Percentiles rank a stretch among this genome's conserved stretches.
Conservation (phyloP, 2,888 invertebrate genomes). For the Heliconius hortense region DNA sequence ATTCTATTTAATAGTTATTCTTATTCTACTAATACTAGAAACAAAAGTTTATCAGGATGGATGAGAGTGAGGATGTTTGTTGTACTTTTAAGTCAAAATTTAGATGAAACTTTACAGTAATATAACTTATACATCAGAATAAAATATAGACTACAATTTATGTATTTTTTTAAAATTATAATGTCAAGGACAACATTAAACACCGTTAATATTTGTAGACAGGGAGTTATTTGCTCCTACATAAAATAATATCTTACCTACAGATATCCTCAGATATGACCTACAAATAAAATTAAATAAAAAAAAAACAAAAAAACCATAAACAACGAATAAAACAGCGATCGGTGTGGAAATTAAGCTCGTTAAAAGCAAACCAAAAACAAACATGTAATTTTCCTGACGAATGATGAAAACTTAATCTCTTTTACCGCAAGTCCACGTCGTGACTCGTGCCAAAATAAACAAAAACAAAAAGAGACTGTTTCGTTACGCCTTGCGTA, state of each 20-base stretch:
- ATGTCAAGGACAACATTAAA: too few relatives aligned
- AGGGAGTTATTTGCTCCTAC: background rate
- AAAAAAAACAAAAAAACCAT: background rate
- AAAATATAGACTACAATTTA: too few relatives aligned
- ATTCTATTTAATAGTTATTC: background rate
- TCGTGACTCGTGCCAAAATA: slow-evolving; percentile 52
- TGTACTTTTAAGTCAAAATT: too few relatives aligned
- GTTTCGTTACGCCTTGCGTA: slow-evolving; percentile 50
- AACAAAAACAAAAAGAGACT: slow-evolving; percentile 52
- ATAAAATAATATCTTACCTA: background rate
- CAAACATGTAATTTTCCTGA: slow-evolving; percentile 37
- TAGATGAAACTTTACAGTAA: too few relatives aligned
- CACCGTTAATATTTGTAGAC: too few relatives aligned
- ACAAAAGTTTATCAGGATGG: too few relatives aligned
- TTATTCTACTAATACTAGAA: too few relatives aligned
- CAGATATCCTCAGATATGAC: too few relatives aligned
- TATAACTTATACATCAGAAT: too few relatives aligned
- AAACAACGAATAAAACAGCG: background rate
- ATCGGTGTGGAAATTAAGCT: slow-evolving; percentile 16
- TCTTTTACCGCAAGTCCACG: slow-evolving; percentile 36
- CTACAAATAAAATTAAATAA: background rate
- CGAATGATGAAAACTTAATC: slow-evolving; percentile 45
- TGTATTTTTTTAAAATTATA: too few relatives aligned
- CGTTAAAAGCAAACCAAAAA: slow-evolving; percentile 29
- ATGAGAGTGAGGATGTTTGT: too few relatives aligned